Base-by-base conservation (phyloP, 2,797 vertebrate species). In the Cynopterus sphinx region DNA sequence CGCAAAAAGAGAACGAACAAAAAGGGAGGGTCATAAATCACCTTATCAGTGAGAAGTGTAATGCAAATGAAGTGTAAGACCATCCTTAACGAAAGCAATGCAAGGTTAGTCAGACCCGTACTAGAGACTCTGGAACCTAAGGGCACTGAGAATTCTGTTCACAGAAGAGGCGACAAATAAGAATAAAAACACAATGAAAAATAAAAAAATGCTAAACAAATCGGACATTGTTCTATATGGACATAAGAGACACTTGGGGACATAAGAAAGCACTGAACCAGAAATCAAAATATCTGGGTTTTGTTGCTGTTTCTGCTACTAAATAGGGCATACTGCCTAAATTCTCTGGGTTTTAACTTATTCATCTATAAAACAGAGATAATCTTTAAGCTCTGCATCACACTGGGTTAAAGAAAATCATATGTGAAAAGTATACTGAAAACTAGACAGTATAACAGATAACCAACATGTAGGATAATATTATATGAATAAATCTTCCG, bases 381-480 rank as follows among this genome's bases (percentile, higher is more conserved):
- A 1, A 59, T 73, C 17, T 68, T 49, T 19, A 74, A 41, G 55
- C 13, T 41, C 15, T 73, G 22, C 21, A 63, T 7, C 21, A 55
- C 71, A 31, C 75, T 49, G 57, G 33, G n/a, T n/a, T 79, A 87
- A 90, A 33, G 31, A 8, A 79, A 59, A 73, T 49, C 24, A 57
- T 1, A 53, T 1, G 55, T 39, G 6, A 77, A 46, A 90, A 88
- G 39, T 17, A 67, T 0, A 12, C 21, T 75, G 57, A 43, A 70
- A 26, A 26, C 4, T 9, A 2, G 61, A 43, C 8, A 36, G 91
- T 13, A 5, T 5, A 10, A 13, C 2, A 86, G 57, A n/a, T 36
- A 63, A 55, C 8, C 5, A 65, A 67, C 0, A 26, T 0, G 2
- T 41, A 73, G 71, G 61, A 6, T 4, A 26, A 0, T 10, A 2